Evolutionary conservation across 2,113 vertebrate genomes (phyloP), one percentile per base, ranked within the genome.

Genomic region (Thinocorus orbignyianus): DNA sequence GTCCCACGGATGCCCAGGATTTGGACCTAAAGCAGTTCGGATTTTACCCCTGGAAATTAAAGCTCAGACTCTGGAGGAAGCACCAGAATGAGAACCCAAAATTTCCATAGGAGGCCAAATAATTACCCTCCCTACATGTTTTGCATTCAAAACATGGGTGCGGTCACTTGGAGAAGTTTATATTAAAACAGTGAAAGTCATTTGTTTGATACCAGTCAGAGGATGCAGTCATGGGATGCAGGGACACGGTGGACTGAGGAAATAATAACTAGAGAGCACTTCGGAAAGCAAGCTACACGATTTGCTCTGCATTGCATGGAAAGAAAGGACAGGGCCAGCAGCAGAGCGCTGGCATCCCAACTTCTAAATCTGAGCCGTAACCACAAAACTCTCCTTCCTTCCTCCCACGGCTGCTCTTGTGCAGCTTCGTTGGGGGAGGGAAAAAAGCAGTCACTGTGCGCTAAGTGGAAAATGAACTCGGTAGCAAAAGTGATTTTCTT

Each of bases 381-480:
- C 87, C 92, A 96, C 94, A 94, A 88, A 94, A 69, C 44, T 87
- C 64, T 80, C 95, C 60, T 93, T 92, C 82, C 74, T 90, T 92
- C 93, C 94, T 95, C 90, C 88, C 90, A 90, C 39, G 0, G 39
- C 24, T 0, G 1, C 33, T 72, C 88, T 81, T 77, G 44, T 41
- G 84, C 69, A 91, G 81, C 78, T 89, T 90, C 81, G 25, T 25
- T 62, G 68, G 84, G 72, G 83, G 57, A 92, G 54, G 76, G 90
- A 26, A 86, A 94, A 94, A 93, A 86, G 51, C 17, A n/a, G 17
- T 35, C 79, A 62, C 55, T 2, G 51, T 58, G 90, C 4, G 0
- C 66, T 78, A 80, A 93, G 58, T 91, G 79, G 76, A 95, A 97
- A 96, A 95, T 51, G 28, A 86, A 80, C 76, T 80, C 58, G 30